Evolutionary conservation across 2,888 invertebrate species (phyloP).

Genomic region (Drosophila ezoana): DNA sequence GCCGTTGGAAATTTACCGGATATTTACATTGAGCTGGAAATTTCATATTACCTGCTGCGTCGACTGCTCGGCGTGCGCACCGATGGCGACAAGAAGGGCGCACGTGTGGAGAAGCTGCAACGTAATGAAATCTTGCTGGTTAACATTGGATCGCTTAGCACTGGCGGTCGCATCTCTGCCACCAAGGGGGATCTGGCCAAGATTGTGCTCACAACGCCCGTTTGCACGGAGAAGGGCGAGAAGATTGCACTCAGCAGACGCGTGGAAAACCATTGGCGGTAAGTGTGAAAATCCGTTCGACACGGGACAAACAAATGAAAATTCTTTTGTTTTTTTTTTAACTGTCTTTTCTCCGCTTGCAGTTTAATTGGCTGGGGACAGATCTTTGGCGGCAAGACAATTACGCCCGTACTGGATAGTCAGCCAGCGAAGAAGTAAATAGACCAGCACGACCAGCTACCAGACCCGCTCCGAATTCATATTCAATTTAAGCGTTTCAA

Average conservation of each 20-base stretch:
- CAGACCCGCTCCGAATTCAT: conserved; percentile 47
- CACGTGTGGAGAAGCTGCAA: conserved; percentile 97
- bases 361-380: conserved; percentile 99
- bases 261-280: conserved; percentile 99
- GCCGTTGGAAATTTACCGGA: conserved; percentile 98
- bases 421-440: conserved; percentile 69
- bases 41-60: conserved; percentile 98
- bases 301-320: no score
- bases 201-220: conserved; percentile 98
- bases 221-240: conserved; percentile 99
- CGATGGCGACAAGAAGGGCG: conserved; percentile 99
- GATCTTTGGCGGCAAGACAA: conserved; percentile 98
- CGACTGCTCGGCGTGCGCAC: conserved; percentile 98
- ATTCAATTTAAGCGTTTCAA: conserved; percentile 51
- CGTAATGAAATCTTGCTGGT: conserved; percentile 97
- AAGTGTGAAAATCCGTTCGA: conserved; percentile 65
- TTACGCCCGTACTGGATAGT: conserved; percentile 89
- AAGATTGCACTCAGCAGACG: conserved; percentile 99
- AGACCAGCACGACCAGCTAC: conserved; percentile 28
- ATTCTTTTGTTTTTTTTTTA: no score
- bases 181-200: conserved; percentile 99
- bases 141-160: conserved; percentile 99
- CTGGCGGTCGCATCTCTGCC: conserved; percentile 97
- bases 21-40: conserved; percentile 98
- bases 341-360: conserved; percentile 75